Conservation (phyloP, 2,797 vertebrate species). For the Tadarida brasiliensis region DNA sequence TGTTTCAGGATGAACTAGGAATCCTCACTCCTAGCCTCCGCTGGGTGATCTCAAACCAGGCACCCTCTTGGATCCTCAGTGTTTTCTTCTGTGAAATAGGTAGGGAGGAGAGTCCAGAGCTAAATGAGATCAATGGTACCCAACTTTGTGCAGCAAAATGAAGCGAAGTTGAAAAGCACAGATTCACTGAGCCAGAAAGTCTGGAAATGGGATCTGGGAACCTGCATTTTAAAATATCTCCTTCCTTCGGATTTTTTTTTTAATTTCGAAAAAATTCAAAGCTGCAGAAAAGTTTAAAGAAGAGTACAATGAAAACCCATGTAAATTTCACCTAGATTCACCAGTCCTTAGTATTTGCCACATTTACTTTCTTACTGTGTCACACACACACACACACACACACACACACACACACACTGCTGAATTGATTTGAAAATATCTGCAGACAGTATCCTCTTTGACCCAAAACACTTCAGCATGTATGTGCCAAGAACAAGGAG, state of each 20-base stretch:
- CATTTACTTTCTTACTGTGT: neutral
- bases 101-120: neutral
- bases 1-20: neutral
- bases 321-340: neutral
- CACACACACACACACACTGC: no score
- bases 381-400: no score
- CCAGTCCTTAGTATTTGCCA: neutral
- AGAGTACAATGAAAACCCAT: neutral
- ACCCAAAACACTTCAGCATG: neutral
- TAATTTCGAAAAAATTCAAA: neutral
- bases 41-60: neutral
- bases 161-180: neutral
- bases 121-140: neutral
- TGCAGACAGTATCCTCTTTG: neutral
- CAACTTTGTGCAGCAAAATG: neutral
- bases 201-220: neutral
- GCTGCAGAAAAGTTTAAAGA: neutral
- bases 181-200: neutral
- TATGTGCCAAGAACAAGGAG: neutral
- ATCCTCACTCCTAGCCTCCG: neutral
- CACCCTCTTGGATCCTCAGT: neutral
- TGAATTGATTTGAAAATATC: neutral
- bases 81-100: neutral
- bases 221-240: neutral
- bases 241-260: neutral